Base-by-base conservation (phyloP, 2,888 invertebrate genomes). In the Odontocerum albicorne region DNA sequence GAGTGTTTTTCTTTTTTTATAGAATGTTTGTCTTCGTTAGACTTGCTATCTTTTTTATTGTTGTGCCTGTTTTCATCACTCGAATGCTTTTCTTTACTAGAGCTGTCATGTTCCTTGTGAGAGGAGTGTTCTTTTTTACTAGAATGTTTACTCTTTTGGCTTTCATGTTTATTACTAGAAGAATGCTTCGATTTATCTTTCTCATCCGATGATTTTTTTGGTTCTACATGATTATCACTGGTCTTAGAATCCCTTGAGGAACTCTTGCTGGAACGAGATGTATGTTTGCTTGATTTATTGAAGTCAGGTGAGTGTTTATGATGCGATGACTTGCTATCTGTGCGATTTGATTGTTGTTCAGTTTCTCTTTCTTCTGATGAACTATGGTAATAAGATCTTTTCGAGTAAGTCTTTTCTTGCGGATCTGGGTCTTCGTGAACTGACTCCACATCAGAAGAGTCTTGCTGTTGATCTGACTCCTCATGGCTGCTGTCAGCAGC, bases 241-340 rank as follows among this genome's bases (percentile, higher is more conserved):
- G 27, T 49, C 21, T 47, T 39, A n/a, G 16, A 12, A n/a, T 50
- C 50, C 46, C 35, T 55, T 3, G 59, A 56, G 38, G 57, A 54
- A 45, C 53, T 57, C 44, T 31, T 60, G 33, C 49, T 50, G 4
- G 52, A 52, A 20, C 31, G 40, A 43, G 39, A 40, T 36, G 22
- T 12, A 22, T 57, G 52, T 22, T 65, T 64, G 46, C 58, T 65
- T 43, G 60, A 57, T 68, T 63, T 45, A 65, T 66, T 62, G 61
- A 66, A 42, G 67, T 63, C 55, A 65, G 65, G 39, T 66, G 67
- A 62, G 68, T 72, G 32, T 66, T 64, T 47, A 68, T 45, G 19
- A 8, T 20, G 20, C 6, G 45, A 45, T 8, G 45, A 47, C 17
- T 42, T 32, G n/a, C 16, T 35, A 6, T 33, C 46, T 32, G 10